These are phyloP conservation scores for Orchesella cincta DNA, from an alignment of 1,140 invertebrate genomes.

Conservation along the genomic window DNA sequence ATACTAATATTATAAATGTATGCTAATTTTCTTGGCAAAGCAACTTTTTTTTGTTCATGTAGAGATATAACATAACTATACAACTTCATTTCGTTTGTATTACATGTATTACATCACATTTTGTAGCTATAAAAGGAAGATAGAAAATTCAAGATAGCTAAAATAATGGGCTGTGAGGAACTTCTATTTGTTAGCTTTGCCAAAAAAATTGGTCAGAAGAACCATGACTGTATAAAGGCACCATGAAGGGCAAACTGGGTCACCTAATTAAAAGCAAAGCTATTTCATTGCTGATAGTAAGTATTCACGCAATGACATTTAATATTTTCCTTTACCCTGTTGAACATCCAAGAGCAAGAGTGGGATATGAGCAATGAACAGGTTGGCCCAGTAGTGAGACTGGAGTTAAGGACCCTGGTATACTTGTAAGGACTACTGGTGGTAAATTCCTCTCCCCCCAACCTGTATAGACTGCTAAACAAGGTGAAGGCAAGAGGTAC, in stretches of 20 bases:
- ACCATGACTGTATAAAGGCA: background rate
- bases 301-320: too few relatives aligned
- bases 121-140: too few relatives aligned
- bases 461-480: slow-evolving; percentile 41
- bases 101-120: too few relatives aligned
- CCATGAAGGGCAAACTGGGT: slow-evolving; percentile 20
- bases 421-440: slow-evolving; percentile 46
- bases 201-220: slow-evolving; percentile 6
- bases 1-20: background rate
- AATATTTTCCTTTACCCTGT: slow-evolving; percentile 44
- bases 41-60: too few relatives aligned
- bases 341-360: slow-evolving; percentile 46
- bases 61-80: too few relatives aligned
- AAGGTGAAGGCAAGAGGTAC: slow-evolving; percentile 44
- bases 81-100: too few relatives aligned
- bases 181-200: background rate
- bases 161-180: too few relatives aligned
- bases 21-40: background rate
- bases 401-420: slow-evolving; percentile 44
- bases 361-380: slow-evolving; percentile 43
- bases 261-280: slow-evolving; percentile 15
- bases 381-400: slow-evolving; percentile 38
- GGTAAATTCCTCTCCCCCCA: slow-evolving; percentile 50
- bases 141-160: too few relatives aligned
- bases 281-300: background rate